Evolutionary conservation across 2,888 invertebrate genomes (phyloP), one percentile per base, ranked within the genome.

Genomic region (Caenorhabditis doughertyi): DNA sequence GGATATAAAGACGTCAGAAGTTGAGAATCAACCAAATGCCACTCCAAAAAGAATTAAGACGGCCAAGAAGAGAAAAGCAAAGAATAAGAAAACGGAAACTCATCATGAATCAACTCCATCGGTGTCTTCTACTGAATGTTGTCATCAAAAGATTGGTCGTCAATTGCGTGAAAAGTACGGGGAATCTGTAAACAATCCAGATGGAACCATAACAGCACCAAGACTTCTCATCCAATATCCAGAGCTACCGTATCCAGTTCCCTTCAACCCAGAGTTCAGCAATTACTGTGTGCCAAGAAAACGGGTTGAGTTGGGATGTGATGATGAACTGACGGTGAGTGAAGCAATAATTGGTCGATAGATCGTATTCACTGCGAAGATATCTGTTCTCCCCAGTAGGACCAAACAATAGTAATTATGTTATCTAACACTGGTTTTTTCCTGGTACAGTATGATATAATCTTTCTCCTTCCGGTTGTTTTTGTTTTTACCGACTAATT

Each of bases 201-300:
- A 65, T 18, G 65, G 65, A 25, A 35, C 9, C 7, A 47, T 53
- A 23, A 44, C 25, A 2, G 47, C 65, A 0, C 73, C 73, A 29
- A 29, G 39, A 4, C 27, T 74, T 2, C 42, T 74, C 49, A 58
- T 74, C 9, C 65, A 74, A 49, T 67, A 67, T 18, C 76, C 76
- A 8, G 60, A 29, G 0, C 42, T 76, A 5, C 76, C 76, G 13
- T 76, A 58, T 25, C 5, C 35, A n/a, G 76, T 60, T 5, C 76
- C 76, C 42, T 21, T 58, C 2, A 13, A 18, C 3, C 39, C 56
- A n/a, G 47, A 51, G n/a, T 74, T 74, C 58, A 58, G 11, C 1
- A 35, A 76, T 16, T 13, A 42, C 4, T 67, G 76, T 4, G 35
- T 67, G 13, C 67, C 76, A 51, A 49, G 76, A 7, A n/a, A 51